Conservation (phyloP, 2,797 vertebrate species). For the Discoglossus pictus region DNA sequence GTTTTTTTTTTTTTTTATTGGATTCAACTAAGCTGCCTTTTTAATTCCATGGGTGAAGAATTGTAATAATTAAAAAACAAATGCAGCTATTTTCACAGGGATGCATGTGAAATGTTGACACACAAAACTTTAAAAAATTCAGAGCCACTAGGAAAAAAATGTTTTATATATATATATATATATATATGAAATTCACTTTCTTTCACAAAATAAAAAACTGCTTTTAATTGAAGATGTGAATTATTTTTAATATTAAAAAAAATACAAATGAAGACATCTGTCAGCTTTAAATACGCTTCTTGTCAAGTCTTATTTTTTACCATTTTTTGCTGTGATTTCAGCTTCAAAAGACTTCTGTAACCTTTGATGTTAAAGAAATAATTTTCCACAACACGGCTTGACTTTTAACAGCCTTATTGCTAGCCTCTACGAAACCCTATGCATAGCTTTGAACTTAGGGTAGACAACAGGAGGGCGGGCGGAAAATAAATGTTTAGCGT, state of each 20-base stretch:
- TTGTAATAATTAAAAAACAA: conserved; percentile 58
- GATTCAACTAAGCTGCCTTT: conserved; percentile 72
- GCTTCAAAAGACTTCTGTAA: conserved; percentile 62
- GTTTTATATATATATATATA: neutral
- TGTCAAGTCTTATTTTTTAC: conserved; percentile 25
- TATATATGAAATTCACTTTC: too few species aligned
- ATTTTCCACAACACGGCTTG: conserved; percentile 20
- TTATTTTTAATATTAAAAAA: conserved; percentile 5
- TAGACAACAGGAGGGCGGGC: conserved; percentile 54
- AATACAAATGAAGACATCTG: conserved; percentile 12
- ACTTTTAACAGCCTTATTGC: neutral
- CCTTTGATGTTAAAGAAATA: conserved; percentile 58
- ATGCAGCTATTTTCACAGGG: neutral
- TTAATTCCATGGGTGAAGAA: conserved; percentile 61
- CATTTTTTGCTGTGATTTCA: conserved; percentile 57
- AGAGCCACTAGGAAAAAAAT: conserved; percentile 13
- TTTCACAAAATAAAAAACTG: too few species aligned
- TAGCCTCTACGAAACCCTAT: conserved; percentile 4
- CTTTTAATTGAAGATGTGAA: too few species aligned
- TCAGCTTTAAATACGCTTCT: conserved; percentile 23
- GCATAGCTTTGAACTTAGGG: conserved; percentile 61
- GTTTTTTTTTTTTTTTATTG: conserved; percentile 73
- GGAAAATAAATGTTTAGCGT: conserved; percentile 57
- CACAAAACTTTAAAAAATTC: conserved; percentile 9
- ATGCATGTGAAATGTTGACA: neutral